Conservation (phyloP, 1,140 invertebrate species). For the Magallana angulata region DNA sequence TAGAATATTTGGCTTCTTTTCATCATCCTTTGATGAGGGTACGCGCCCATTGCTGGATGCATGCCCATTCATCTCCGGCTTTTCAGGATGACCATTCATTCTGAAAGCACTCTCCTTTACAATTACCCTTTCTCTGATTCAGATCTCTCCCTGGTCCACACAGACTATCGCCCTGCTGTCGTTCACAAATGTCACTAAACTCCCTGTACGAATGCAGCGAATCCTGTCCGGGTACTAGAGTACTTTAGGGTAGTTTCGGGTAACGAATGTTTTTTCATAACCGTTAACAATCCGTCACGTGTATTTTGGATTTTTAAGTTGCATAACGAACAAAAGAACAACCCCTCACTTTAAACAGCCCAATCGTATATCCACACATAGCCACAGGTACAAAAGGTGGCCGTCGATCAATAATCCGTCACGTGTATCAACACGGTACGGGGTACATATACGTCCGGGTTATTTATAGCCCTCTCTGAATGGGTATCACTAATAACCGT, state of each 20-base stretch:
- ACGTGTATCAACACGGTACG: conserved; percentile 4
- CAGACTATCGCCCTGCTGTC: too few relatives aligned
- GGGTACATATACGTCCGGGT: too few relatives aligned
- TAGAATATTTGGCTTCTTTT: conserved; percentile 24
- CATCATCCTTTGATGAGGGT: not conserved
- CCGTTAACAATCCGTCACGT: not conserved
- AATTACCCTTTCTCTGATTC: too few relatives aligned
- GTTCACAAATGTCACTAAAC: too few relatives aligned
- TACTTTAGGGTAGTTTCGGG: not conserved
- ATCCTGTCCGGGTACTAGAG: not conserved
- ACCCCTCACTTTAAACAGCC: not conserved
- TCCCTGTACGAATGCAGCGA: too few relatives aligned
- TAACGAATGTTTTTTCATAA: not conserved
- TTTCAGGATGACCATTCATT: not conserved
- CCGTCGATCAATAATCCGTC: not conserved
- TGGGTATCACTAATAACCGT: too few relatives aligned
- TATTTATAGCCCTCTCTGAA: too few relatives aligned
- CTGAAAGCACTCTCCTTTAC: not conserved
- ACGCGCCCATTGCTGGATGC: not conserved
- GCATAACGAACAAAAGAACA: not conserved
- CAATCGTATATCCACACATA: not conserved
- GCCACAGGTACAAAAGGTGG: not conserved
- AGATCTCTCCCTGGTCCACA: too few relatives aligned
- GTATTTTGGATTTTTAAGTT: not conserved
- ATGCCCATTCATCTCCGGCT: not conserved